Base-by-base conservation (phyloP, 2,797 vertebrate genomes). In the Antennarius maculatus region DNA sequence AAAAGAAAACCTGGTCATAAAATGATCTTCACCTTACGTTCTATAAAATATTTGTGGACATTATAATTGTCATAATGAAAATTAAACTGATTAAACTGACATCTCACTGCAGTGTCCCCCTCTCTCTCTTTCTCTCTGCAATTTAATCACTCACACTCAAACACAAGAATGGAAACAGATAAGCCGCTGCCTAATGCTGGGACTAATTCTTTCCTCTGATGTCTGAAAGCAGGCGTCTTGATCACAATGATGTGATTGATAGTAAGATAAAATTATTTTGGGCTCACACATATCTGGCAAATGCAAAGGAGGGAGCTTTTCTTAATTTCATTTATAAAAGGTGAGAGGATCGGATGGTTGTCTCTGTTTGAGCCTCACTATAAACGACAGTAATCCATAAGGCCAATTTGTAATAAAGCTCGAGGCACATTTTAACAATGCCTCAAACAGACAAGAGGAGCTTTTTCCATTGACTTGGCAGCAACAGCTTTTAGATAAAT, bases 321-420 rank as follows among this genome's bases (percentile, higher is more conserved):
- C 80, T 65, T 48, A 47, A 73, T 86, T 83, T 80, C 56, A 78
- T 88, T 87, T 84, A 83, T 57, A 74, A 85, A 86, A 84, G 84
- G 84, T 89, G 81, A 86, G 52, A 50, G 74, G 82, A 88, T 90
- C 80, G 79, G 83, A 84, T 65, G 71, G 70, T 56, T 23, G 82
- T 63, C 80, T 71, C 66, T 67, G 68, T 85, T 80, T 84, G 82
- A 82, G 79, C 61, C 76, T 57, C 42, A 23, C 85, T 82, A 87
- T 91, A 91, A 90, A 92, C 84, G 86, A 87, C 89, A 88, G 85
- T 89, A 90, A 87, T 88, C 84, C 81, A 91, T 92, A 87, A 91
- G 89, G 80, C 84, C 88, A 90, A 93, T 90, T 92, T 90, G 89
- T 90, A 86, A 91, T 90, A 90, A 91, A 87, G 82, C 88, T 90